Evolutionary conservation across 2,888 invertebrate genomes (phyloP).

Genomic region (Chloroclysta siterata): DNA sequence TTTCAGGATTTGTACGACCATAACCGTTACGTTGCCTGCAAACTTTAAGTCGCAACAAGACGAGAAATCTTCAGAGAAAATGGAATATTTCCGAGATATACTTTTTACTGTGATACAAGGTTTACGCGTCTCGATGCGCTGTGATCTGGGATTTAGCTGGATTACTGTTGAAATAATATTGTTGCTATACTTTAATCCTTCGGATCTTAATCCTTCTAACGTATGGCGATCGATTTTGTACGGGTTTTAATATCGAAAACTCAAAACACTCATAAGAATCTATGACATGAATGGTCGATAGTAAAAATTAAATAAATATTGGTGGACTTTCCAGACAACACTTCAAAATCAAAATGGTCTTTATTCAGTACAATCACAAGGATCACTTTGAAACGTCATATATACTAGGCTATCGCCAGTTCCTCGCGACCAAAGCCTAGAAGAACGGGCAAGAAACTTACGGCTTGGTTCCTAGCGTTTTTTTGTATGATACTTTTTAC

Average conservation of each 20-base stretch:
- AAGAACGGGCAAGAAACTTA: too few relatives aligned
- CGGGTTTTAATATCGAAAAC: neutral
- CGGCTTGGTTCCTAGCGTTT: too few relatives aligned
- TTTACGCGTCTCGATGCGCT: constrained; percentile 17
- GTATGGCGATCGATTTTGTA: neutral
- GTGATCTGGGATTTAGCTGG: constrained; percentile 9
- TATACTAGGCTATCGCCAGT: too few relatives aligned
- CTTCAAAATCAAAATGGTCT: too few relatives aligned
- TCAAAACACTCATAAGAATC: too few relatives aligned
- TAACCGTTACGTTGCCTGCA: constrained; percentile 29
- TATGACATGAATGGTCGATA: too few relatives aligned
- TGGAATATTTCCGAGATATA: constrained; percentile 21
- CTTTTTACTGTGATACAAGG: constrained; percentile 12
- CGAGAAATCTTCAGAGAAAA: constrained; percentile 23
- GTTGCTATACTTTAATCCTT: neutral
- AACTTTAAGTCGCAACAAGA: constrained; percentile 29
- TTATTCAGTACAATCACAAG: too few relatives aligned
- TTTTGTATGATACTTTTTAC: too few relatives aligned
- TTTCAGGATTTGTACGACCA: constrained; percentile 32
- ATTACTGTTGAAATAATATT: constrained; percentile 9
- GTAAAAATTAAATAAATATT: too few relatives aligned
- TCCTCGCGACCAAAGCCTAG: too few relatives aligned
- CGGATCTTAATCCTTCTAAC: neutral
- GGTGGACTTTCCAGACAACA: too few relatives aligned
- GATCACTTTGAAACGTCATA: too few relatives aligned